Conservation (phyloP, 2,888 invertebrate species). For the Folsomia candida region DNA sequence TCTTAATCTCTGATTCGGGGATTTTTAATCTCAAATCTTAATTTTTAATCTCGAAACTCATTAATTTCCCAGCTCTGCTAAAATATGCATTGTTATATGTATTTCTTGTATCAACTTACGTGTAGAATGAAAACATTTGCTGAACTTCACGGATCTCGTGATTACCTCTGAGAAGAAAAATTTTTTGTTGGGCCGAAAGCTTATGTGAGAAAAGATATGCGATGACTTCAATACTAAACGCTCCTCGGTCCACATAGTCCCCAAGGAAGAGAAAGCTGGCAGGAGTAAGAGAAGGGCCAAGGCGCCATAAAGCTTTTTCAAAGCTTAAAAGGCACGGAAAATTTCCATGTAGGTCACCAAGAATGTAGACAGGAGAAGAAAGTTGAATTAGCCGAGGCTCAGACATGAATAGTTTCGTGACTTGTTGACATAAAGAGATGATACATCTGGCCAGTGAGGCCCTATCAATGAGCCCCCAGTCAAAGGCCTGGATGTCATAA, state of each 20-base stretch:
- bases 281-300: constrained; percentile 65
- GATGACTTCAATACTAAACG: constrained; percentile 67
- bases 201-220: constrained; percentile 70
- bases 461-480: constrained; percentile 54
- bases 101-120: constrained; percentile 56
- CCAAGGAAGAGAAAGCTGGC: constrained; percentile 69
- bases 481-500: too few relatives aligned
- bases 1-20: too few relatives aligned
- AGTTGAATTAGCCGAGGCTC: constrained; percentile 61
- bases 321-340: constrained; percentile 66
- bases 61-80: too few relatives aligned
- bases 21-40: too few relatives aligned
- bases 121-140: constrained; percentile 69
- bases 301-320: constrained; percentile 68
- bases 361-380: constrained; percentile 60
- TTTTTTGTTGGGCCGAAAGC: constrained; percentile 64
- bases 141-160: constrained; percentile 74
- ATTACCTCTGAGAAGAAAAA: constrained; percentile 68
- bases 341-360: constrained; percentile 74
- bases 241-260: constrained; percentile 74
- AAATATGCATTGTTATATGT: too few relatives aligned
- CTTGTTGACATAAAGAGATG: constrained; percentile 58
- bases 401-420: constrained; percentile 57
- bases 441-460: constrained; percentile 58
- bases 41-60: too few relatives aligned